Evolutionary conservation across 2,888 invertebrate genomes (phyloP), one percentile per base, ranked within the genome.

Genomic region (Drosophila ezoana): DNA sequence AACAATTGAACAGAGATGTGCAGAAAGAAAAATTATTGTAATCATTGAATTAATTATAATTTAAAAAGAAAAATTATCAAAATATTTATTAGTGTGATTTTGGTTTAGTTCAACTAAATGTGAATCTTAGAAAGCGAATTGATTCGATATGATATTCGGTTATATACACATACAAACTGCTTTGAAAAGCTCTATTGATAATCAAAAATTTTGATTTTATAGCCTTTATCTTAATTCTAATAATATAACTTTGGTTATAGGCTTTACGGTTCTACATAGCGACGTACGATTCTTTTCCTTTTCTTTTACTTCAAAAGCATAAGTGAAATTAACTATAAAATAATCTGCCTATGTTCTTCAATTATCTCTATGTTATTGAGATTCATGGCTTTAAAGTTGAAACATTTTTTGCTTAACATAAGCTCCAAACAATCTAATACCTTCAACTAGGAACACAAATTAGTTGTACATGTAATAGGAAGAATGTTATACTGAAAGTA

Each of bases 11-110:
- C 72, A 73, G 75, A 74, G 71, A 89, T 89, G 85, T 76, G 89
- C 88, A 76, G 82, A 86, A 86, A 82, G 67, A 72, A 79, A 79
- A 88, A 79, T 89, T 90, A 91, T 90, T 90, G 90, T 90, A 90
- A 90, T 91, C 91, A 88, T 89, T 89, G 90, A 90, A 90, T 82
- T 89, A 88, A 90, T 89, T 90, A 86, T 89, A 89, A 87, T 87
- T 87, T 88, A 86, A 89, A 89, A 79, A 82, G 77, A 63, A 78
- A 79, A 74, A 60, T 37, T 8, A 28, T 47, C 53, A 54, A 71
- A 71, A 62, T 52, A 62, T 66, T 63, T 51, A 28, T 23, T 68
- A 56, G 49, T 53, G 51, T 63, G 63, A 40, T 60, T 67, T 56
- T 48, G 58, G 33, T 49, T 59, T 56, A 44, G 23, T 35, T 41